Base-by-base conservation (phyloP, 2,888 invertebrate species). In the Polylopha cassiicola region DNA sequence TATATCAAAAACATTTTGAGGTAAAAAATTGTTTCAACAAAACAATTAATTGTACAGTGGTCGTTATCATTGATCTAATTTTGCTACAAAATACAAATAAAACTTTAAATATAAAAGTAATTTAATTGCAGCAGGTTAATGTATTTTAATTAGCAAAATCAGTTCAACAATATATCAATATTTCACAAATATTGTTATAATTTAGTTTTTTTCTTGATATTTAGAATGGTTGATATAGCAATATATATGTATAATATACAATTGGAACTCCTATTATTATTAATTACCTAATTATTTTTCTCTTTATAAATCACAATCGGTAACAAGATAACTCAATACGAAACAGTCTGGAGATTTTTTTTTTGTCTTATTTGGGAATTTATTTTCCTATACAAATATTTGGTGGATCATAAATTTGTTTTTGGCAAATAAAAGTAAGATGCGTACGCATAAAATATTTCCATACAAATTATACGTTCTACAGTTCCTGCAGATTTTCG, bases 241-340 rank as follows among this genome's bases (percentile, higher is more conserved):
- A 72, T 73, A 74, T 70, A 73, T 79, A 80, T 73, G 73, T 79
- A 77, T 80, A 81, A 76, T 82, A 82, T 76, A 80, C 80, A 84
- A 84, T 85, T 86, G 85, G 82, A 85, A 77, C 85, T 86, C 84
- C 86, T 86, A 86, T 79, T 76, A 78, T 73, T 74, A 79, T 79
- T 81, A 78, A 78, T 80, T 79, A 84, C 72, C 80, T 86, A 85
- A 79, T 75, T n/a, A 77, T 68, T 65, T 61, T 62, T 62, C 61
- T 61, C 61, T 64, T 70, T 63, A 70, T 72, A 75, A 77, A 84
- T 84, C 84, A 84, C 82, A 82, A 67, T 79, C 72, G 82, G 84
- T 84, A 82, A 84, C 84, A 77, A 78, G 63, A 71, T 63, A 72
- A 71, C 61, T 61, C 64, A 63, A 61, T 61, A 65, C 52, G 63